A percentile compares a stretch with the other conserved stretches of the same genome.
Evolutionary conservation across 2,797 vertebrate species (phyloP).

Genomic region (Muscicapa striata): DNA sequence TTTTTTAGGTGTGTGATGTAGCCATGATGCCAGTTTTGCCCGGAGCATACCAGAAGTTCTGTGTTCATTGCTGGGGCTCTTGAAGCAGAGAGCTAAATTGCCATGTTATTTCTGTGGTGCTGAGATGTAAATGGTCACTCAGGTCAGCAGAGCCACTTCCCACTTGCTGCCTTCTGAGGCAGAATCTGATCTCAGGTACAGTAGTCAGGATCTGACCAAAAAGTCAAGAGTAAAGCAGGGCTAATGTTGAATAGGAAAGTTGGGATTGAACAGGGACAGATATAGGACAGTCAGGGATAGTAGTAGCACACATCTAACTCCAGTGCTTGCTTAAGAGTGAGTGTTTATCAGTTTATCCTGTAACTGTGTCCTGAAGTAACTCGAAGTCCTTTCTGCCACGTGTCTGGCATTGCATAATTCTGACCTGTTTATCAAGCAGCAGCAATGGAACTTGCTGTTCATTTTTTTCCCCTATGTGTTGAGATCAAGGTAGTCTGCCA

Average conservation of each 20-base stretch:
- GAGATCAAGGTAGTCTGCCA: not conserved
- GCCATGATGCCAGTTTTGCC: not conserved
- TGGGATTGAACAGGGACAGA: not conserved
- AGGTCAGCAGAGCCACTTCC: not conserved
- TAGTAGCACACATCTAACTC: not conserved
- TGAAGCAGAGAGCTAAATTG: not conserved
- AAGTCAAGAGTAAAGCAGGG: not conserved
- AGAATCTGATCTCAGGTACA: not conserved
- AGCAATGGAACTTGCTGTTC: not conserved
- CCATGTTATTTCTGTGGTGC: fast-evolving
- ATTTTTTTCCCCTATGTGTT: not conserved
- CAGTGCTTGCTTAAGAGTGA: not conserved
- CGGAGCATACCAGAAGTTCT: not conserved
- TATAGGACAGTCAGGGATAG: not conserved
- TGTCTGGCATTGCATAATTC: conserved; percentile 2
- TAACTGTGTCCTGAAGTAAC: conserved; percentile 8
- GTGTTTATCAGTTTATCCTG: not conserved
- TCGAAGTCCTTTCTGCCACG: not conserved
- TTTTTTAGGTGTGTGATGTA: not conserved
- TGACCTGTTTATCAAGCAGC: conserved; percentile 1
- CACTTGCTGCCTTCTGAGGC: not conserved
- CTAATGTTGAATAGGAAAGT: fast-evolving
- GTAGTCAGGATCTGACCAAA: not conserved
- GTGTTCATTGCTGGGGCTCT: not conserved
- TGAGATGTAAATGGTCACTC: not conserved